A percentile compares a stretch with the other conserved stretches of the same genome.
phyloP scores from a whole-genome alignment of 2,797 vertebrate genomes.

The Mallotus villosus region DNA sequence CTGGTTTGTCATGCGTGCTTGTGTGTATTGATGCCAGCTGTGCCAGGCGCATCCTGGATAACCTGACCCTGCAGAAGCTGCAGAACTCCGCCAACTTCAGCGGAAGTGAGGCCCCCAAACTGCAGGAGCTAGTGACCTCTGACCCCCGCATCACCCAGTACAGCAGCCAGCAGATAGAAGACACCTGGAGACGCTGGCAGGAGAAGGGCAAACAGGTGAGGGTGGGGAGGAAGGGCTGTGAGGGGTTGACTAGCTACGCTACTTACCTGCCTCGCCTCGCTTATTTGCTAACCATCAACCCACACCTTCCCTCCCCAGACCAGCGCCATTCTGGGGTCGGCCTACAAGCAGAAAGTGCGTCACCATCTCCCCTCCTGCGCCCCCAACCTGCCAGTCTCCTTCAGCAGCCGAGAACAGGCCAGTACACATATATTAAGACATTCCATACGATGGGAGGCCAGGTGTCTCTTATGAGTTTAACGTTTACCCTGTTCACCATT shows the following conservation, averaged over 20 bases:
- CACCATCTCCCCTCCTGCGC: slow-evolving; percentile 16
- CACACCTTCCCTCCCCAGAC: slow-evolving; percentile 15
- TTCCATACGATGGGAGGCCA: no score
- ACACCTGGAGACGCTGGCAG: slow-evolving; percentile 30
- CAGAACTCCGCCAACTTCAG: neutral
- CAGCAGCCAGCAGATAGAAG: slow-evolving; percentile 24
- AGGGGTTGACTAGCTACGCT: neutral
- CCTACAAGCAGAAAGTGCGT: slow-evolving; percentile 29
- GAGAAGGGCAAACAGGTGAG: slow-evolving; percentile 26
- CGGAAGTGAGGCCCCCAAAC: neutral
- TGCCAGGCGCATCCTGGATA: slow-evolving; percentile 10
- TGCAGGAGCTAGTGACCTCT: slow-evolving; percentile 2
- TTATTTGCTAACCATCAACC: neutral
- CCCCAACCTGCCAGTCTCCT: slow-evolving; percentile 3
- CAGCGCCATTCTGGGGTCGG: slow-evolving; percentile 28
- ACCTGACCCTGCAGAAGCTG: slow-evolving; percentile 1
- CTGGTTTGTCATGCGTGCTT: neutral
- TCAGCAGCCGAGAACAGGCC: slow-evolving; percentile 22
- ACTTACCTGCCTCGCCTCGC: neutral
- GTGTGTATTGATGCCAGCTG: slow-evolving; percentile 6
- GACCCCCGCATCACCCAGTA: slow-evolving; percentile 21
- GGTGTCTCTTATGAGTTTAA: no score
- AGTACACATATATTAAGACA: neutral
- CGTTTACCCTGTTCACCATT: no score
- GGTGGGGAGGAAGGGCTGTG: neutral